Evolutionary conservation across 2,888 invertebrate genomes (phyloP).

Genomic region (Carterocephalus palaemon): DNA sequence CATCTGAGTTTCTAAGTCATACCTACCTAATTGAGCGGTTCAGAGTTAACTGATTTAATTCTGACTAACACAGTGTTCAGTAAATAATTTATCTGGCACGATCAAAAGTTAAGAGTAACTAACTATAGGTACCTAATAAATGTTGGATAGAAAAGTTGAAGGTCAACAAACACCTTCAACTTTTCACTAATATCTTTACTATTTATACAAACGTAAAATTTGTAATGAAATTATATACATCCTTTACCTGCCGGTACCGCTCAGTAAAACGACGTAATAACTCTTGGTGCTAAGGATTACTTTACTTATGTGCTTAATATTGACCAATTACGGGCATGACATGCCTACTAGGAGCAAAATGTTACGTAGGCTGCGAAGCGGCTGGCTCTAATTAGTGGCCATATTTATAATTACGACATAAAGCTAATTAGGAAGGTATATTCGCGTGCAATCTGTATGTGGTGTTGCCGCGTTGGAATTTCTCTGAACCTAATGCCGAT

Average conservation of each 20-base stretch:
- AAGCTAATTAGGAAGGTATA: conserved; percentile 6
- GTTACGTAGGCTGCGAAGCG: background rate
- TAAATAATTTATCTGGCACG: too few relatives aligned
- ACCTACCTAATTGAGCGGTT: too few relatives aligned
- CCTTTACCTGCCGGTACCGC: background rate
- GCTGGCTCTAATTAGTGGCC: background rate
- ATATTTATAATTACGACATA: conserved; percentile 4
- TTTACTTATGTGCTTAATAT: background rate
- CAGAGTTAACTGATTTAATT: too few relatives aligned
- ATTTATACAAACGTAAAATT: background rate
- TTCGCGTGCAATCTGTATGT: background rate
- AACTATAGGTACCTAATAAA: too few relatives aligned
- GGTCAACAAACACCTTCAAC: too few relatives aligned
- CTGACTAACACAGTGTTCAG: too few relatives aligned
- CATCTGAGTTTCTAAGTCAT: too few relatives aligned
- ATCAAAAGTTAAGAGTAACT: too few relatives aligned
- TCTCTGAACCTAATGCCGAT: background rate
- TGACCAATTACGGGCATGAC: background rate
- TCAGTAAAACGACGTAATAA: background rate
- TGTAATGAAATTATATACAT: background rate
- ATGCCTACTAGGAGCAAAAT: background rate
- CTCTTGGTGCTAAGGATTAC: background rate
- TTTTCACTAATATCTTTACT: too few relatives aligned
- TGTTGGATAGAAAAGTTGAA: too few relatives aligned
- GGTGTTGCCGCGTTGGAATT: background rate